Conservation (phyloP, 2,113 vertebrate species). For the Lasiurus cinereus region DNA sequence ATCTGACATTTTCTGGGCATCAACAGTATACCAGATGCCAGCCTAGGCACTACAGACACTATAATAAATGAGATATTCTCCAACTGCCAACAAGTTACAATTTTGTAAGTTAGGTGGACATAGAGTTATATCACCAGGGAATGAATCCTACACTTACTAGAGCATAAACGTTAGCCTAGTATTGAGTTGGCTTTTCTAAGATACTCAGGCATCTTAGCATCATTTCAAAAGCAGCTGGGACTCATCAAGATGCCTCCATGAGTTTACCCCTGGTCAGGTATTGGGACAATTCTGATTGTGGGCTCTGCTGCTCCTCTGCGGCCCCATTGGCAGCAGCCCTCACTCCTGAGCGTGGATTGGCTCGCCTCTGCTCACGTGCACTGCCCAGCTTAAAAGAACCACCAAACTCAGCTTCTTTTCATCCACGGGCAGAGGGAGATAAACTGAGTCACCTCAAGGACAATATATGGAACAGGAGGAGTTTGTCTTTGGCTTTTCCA, state of each 20-base stretch:
- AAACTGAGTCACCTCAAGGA: background rate
- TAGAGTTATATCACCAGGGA: background rate
- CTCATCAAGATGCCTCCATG: background rate
- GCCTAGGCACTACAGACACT: background rate
- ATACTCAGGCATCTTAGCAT: background rate
- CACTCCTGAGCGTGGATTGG: background rate
- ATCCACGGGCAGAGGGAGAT: background rate
- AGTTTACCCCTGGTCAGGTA: no score
- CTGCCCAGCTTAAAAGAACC: background rate
- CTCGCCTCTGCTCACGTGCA: background rate
- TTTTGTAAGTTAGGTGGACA: background rate
- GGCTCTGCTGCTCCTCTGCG: background rate
- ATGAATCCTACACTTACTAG: background rate
- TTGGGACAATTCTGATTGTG: background rate
- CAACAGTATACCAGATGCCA: background rate
- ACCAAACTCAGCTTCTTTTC: background rate
- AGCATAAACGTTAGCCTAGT: background rate
- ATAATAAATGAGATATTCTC: background rate
- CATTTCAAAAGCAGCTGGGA: background rate
- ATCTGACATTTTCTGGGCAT: constrained; percentile 5
- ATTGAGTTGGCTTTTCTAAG: background rate
- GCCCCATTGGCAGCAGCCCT: background rate
- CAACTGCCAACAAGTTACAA: background rate
- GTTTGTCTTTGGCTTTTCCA: background rate
- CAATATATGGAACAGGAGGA: background rate